Evolutionary conservation across 2,113 vertebrate genomes (phyloP).

Genomic region (Canis aureus): DNA sequence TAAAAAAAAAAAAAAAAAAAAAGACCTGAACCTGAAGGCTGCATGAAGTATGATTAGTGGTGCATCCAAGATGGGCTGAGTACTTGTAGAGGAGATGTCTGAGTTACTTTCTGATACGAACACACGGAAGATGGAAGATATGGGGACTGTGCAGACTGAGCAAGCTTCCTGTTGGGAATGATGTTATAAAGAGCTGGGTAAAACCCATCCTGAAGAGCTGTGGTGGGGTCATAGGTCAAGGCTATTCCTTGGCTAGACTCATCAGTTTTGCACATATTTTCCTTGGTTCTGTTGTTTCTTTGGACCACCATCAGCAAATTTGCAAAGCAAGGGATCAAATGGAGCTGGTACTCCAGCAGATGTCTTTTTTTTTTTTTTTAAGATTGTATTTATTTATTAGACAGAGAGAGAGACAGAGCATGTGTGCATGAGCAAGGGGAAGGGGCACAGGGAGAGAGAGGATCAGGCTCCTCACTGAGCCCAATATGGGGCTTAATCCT

Average conservation of each 20-base stretch:
- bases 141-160: constrained; percentile 92
- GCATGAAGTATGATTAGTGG: constrained; percentile 95
- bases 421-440: too few species aligned
- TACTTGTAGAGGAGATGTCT: constrained; percentile 85
- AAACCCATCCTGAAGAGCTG: constrained; percentile 95
- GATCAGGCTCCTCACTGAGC: too few species aligned
- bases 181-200: constrained; percentile 94
- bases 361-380: constrained; percentile 84
- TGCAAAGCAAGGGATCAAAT: constrained; percentile 94
- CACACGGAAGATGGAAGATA: constrained; percentile 95
- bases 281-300: constrained; percentile 96
- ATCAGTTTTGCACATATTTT: constrained; percentile 94
- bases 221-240: constrained; percentile 93
- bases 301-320: constrained; percentile 96
- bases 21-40: constrained; percentile 93
- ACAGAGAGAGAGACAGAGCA: too few species aligned
- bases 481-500: too few species aligned
- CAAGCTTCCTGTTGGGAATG: constrained; percentile 92
- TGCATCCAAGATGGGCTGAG: constrained; percentile 95
- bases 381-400: too few species aligned
- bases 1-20: too few species aligned
- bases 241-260: constrained; percentile 95
- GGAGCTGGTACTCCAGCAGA: constrained; percentile 94
- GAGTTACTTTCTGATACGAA: constrained; percentile 86
- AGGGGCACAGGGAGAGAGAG: too few species aligned